Conservation (phyloP, 2,888 invertebrate species). For the Pherbina coryleti region DNA sequence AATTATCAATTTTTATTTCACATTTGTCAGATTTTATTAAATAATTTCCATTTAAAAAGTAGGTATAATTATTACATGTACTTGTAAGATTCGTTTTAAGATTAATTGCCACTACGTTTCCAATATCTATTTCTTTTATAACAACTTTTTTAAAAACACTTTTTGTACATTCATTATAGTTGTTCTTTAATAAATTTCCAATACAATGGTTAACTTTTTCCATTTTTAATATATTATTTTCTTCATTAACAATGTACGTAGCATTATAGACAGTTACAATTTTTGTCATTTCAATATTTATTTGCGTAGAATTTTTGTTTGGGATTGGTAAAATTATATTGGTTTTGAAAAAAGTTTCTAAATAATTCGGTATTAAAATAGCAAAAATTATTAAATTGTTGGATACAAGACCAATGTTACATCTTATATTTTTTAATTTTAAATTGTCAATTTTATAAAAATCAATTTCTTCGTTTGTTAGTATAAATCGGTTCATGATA, state of each 20-base stretch:
- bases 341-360: no score
- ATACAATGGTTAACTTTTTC: not conserved
- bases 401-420: not conserved
- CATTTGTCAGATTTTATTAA: not conserved
- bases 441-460: not conserved
- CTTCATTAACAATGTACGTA: not conserved
- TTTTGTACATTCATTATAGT: not conserved
- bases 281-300: no score
- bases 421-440: not conserved
- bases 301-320: no score
- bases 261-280: no score
- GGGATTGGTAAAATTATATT: no score
- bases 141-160: not conserved
- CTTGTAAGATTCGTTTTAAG: not conserved
- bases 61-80: not conserved
- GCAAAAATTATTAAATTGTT: no score
- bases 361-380: no score
- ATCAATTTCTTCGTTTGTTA: not conserved
- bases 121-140: not conserved
- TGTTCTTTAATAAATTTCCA: not conserved
- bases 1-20: not conserved
- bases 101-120: constrained; percentile 1
- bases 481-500: not conserved
- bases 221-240: not conserved
- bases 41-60: not conserved